Evolutionary conservation across 2,888 invertebrate species (phyloP).

Genomic region (Acleris laterana): DNA sequence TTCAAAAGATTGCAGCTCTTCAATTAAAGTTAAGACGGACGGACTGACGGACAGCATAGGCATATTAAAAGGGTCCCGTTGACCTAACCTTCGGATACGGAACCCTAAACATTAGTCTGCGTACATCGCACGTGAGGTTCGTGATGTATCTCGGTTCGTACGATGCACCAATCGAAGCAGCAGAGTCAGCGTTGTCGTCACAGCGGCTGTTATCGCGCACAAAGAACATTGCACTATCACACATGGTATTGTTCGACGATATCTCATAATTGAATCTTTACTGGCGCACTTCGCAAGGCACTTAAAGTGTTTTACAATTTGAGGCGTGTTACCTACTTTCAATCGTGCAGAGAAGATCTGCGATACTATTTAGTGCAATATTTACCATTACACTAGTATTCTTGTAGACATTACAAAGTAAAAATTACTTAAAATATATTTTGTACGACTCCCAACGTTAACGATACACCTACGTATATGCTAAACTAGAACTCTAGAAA

Average conservation of each 20-base stretch:
- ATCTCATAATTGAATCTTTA: slow-evolving; percentile 78
- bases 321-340: slow-evolving; percentile 31
- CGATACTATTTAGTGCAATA: slow-evolving; percentile 26
- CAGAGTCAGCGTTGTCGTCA: slow-evolving; percentile 60
- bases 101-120: slow-evolving; percentile 8
- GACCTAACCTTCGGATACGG: too few species aligned
- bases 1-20: too few species aligned
- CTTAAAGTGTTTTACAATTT: slow-evolving; percentile 26
- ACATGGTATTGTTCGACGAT: slow-evolving; percentile 71
- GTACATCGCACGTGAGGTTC: slow-evolving; percentile 28
- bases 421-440: slow-evolving; percentile 4
- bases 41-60: too few species aligned
- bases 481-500: slow-evolving; percentile 26
- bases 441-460: slow-evolving; percentile 21
- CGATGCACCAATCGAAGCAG: slow-evolving; percentile 56
- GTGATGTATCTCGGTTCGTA: slow-evolving; percentile 34
- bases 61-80: too few species aligned
- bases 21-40: too few species aligned
- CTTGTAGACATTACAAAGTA: too few species aligned
- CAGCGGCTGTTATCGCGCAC: slow-evolving; percentile 59
- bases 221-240: slow-evolving; percentile 69
- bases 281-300: slow-evolving; percentile 57
- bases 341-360: slow-evolving; percentile 19
- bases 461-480: slow-evolving; percentile 23
- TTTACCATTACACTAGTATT: slow-evolving; percentile 21